A percentile compares a stretch with the other conserved stretches of the same genome.
These are phyloP conservation scores for Nesidiocoris tenuis DNA, from an alignment of 2,888 invertebrate species.

Conservation along the genomic window DNA sequence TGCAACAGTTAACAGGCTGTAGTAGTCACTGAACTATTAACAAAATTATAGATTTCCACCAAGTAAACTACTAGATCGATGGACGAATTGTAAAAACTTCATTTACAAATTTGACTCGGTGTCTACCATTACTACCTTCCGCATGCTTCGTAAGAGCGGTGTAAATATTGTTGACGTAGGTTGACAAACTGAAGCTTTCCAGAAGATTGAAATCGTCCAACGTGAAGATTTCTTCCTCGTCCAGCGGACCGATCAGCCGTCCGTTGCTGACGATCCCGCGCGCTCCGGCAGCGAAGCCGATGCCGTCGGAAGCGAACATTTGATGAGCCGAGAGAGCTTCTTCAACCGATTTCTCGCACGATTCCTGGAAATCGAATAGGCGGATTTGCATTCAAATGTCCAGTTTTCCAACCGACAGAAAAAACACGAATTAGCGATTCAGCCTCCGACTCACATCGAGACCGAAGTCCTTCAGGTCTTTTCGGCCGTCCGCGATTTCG, in stretches of 20 bases:
- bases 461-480: conserved; percentile 12
- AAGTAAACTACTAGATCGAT: too few species aligned
- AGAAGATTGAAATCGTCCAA: conserved; percentile 86
- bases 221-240: conserved; percentile 71
- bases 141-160: conserved; percentile 61
- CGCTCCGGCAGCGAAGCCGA: conserved; percentile 67
- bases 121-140: conserved; percentile 58
- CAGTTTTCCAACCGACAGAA: too few species aligned
- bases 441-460: conserved; percentile 21
- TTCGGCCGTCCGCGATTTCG: neutral
- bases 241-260: conserved; percentile 80
- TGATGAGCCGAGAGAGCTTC: conserved; percentile 57
- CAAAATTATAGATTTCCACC: too few species aligned
- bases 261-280: conserved; percentile 84
- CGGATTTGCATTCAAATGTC: too few species aligned
- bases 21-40: too few species aligned
- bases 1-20: too few species aligned
- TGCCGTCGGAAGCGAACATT: conserved; percentile 64
- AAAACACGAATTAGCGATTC: too few species aligned
- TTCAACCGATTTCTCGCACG: conserved; percentile 49
- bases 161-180: conserved; percentile 52
- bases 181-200: conserved; percentile 63
- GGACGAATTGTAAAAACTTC: too few species aligned
- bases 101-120: too few species aligned
- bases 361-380: conserved; percentile 52